Evolutionary conservation across 2,797 vertebrate genomes (phyloP).

Genomic region (Urosaurus nigricauda): DNA sequence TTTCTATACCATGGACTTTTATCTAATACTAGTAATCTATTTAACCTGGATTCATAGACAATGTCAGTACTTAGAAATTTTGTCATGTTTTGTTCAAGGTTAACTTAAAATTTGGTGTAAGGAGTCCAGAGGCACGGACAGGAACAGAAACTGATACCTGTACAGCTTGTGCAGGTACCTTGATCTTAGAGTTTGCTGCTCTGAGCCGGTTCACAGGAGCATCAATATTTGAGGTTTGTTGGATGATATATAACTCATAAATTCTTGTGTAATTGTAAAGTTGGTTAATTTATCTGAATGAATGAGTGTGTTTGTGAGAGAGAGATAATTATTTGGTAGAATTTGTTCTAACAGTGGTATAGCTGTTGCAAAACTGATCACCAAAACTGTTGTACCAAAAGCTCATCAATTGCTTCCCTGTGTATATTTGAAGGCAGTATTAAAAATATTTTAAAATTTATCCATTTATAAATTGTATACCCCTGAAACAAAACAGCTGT

Average conservation of each 20-base stretch:
- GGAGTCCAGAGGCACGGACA: conserved; percentile 93
- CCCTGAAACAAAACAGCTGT: not conserved
- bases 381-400: fast-evolving
- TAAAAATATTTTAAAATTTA: not conserved
- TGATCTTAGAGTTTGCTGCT: conserved; percentile 98
- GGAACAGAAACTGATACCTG: conserved; percentile 98
- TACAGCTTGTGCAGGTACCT: conserved; percentile 96
- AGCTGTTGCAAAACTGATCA: not conserved
- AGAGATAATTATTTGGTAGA: not conserved
- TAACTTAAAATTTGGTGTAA: conserved; percentile 94
- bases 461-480: not conserved
- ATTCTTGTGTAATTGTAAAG: conserved; percentile 9
- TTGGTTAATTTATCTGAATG: not conserved
- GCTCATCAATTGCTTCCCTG: not conserved
- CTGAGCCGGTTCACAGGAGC: conserved; percentile 97
- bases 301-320: not conserved
- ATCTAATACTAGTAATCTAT: not conserved
- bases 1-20: no score
- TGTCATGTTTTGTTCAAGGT: conserved; percentile 80
- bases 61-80: not conserved
- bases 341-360: not conserved
- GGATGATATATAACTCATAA: conserved; percentile 26
- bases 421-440: not conserved
- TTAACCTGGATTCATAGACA: conserved; percentile 2
- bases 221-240: conserved; percentile 93